Conservation (phyloP, 2,888 invertebrate genomes). For the Eupithecia abbreviata region DNA sequence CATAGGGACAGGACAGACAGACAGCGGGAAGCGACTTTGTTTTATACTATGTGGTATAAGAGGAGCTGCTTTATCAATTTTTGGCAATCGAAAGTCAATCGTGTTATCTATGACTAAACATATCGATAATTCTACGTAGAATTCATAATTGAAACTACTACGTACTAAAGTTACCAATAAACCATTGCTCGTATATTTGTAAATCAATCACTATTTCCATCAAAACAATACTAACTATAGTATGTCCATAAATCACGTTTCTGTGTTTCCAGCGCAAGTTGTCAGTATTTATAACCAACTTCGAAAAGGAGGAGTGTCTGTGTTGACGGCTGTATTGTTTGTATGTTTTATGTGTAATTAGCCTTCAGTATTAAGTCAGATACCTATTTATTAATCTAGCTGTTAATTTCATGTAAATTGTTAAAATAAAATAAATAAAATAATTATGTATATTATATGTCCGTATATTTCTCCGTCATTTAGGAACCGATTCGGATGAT, state of each 20-base stretch:
- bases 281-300: background rate
- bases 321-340: too few relatives aligned
- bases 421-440: too few relatives aligned
- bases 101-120: background rate
- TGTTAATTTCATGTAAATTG: too few relatives aligned
- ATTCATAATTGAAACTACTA: background rate
- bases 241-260: background rate
- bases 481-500: too few relatives aligned
- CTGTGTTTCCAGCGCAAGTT: background rate
- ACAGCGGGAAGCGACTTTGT: too few relatives aligned
- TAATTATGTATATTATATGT: too few relatives aligned
- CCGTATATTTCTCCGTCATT: background rate
- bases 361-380: too few relatives aligned
- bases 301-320: too few relatives aligned
- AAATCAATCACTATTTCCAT: background rate
- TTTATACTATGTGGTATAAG: too few relatives aligned
- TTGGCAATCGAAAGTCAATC: background rate
- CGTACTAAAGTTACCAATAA: background rate
- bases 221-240: background rate
- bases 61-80: background rate
- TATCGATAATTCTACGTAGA: constrained; percentile 1
- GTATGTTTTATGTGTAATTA: too few relatives aligned
- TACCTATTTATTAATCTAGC: too few relatives aligned
- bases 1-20: too few relatives aligned
- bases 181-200: background rate